Evolutionary conservation across 2,888 invertebrate genomes (phyloP), one percentile per base, ranked within the genome.

Genomic region (Caenorhabditis macrosperma): DNA sequence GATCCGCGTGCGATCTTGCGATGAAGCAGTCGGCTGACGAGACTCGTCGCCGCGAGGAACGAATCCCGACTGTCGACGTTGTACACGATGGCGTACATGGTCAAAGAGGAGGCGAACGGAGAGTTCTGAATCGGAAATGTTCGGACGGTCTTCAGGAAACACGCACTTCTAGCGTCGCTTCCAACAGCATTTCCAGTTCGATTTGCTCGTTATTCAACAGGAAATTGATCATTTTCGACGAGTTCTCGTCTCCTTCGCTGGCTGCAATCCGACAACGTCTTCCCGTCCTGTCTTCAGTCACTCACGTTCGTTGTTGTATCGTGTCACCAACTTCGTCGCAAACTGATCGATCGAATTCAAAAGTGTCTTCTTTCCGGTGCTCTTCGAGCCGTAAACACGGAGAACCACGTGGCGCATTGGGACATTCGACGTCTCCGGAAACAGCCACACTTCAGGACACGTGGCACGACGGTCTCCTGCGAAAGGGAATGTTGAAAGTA

Each of bases 391-490:
- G 71, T 89, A 89, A 15, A 89, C 60, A 30, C 89, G 54, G 1
- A 84, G 52, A 12, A 82, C 79, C 7, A 84, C 76, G 10, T 76
- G 67, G 38, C 71, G 57, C 60, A 72, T 68, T 12, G 76, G 79
- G 4, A 60, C 48, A 12, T 72, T 64, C 15, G 76, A 66, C 0
- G 63, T 75, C 24, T 81, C 82, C 0, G 82, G 80, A 66, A 86
- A 87, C 26, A 89, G 82, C 82, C 87, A 89, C 55, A 89, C 89
- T 76, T 89, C 89, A 12, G 89, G 89, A 79, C 89, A 89, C 1
- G 89, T 89, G 20, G 89, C 85, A 6, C 89, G 86, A 17, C 89
- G 86, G 30, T 69, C 75, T 59, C 81, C 84, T 50, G 22, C 26
- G 4, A 46, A 48, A 46, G 15, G 1, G 7, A 61, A n/a, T 12